Evolutionary conservation across 2,888 invertebrate species (phyloP).

Genomic region (Ferrisia virgata): DNA sequence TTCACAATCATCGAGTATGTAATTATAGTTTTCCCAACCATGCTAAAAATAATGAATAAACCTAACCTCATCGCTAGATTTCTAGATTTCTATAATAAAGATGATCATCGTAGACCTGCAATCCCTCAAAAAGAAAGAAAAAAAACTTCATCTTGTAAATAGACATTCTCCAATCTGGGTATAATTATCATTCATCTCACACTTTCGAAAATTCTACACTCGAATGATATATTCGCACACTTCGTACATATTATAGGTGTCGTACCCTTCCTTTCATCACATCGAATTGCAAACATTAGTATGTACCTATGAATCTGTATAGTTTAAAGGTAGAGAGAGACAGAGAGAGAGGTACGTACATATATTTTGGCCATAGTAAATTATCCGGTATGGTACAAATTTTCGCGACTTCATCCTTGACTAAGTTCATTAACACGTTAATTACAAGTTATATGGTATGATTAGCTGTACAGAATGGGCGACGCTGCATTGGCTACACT

Average conservation of each 20-base stretch:
- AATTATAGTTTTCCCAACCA: not conserved
- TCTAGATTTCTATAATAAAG: not conserved
- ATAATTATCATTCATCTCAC: not conserved
- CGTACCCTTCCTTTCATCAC: not conserved
- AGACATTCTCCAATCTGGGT: not conserved
- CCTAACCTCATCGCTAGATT: not conserved
- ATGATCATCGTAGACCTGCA: not conserved
- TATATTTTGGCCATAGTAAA: not conserved
- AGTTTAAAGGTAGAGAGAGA: too few relatives aligned
- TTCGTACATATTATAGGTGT: not conserved
- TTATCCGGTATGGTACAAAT: not conserved
- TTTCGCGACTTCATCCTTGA: constrained; percentile 9
- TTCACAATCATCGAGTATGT: too few relatives aligned
- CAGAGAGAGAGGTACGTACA: too few relatives aligned
- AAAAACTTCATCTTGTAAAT: not conserved
- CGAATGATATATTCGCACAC: not conserved
- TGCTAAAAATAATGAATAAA: not conserved
- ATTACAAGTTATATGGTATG: not conserved
- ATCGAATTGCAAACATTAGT: not conserved
- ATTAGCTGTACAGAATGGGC: too few relatives aligned
- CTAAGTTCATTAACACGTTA: constrained; percentile 9
- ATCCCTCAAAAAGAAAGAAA: not conserved
- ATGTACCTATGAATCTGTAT: too few relatives aligned
- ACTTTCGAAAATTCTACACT: not conserved
- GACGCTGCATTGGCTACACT: not conserved